Percentiles rank a stretch among this genome's conserved stretches.
Conservation (phyloP, 2,113 vertebrate genomes). For the Albula goreensis region DNA sequence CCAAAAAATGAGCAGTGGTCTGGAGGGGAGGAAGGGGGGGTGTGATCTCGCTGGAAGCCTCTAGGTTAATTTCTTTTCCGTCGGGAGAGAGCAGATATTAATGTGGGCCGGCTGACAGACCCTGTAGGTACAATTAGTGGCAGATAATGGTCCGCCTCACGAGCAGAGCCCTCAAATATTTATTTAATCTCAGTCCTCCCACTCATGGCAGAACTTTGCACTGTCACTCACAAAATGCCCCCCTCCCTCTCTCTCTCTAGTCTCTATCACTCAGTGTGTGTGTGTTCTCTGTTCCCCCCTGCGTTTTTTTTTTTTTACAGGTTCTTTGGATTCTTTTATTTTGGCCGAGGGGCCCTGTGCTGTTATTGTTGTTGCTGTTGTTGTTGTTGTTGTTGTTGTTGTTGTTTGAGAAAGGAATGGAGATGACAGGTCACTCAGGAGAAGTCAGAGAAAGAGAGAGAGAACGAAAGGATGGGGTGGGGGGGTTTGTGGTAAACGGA, state of each 20-base stretch:
- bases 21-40: background rate
- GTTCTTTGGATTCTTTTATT: slow-evolving; percentile 19
- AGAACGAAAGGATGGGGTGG: background rate
- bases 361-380: too few species aligned
- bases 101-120: slow-evolving; percentile 53
- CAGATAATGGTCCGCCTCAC: slow-evolving; percentile 52
- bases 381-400: too few species aligned
- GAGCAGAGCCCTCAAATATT: slow-evolving; percentile 58
- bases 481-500: background rate
- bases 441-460: background rate
- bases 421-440: slow-evolving; percentile 29
- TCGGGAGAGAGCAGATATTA: slow-evolving; percentile 46
- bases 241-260: slow-evolving; percentile 41
- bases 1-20: background rate
- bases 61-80: background rate
- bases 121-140: slow-evolving; percentile 68
- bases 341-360: background rate
- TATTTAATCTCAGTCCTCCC: slow-evolving; percentile 59
- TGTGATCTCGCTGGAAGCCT: background rate
- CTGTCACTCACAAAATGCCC: slow-evolving; percentile 50
- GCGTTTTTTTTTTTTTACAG: slow-evolving; percentile 12
- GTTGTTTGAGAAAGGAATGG: slow-evolving; percentile 16
- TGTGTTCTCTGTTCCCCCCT: too few species aligned
- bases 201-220: slow-evolving; percentile 48
- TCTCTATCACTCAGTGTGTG: too few species aligned